Percentiles rank a stretch among this genome's conserved stretches.
Evolutionary conservation across 1,140 invertebrate genomes (phyloP).

Genomic region (Ladona fulva): DNA sequence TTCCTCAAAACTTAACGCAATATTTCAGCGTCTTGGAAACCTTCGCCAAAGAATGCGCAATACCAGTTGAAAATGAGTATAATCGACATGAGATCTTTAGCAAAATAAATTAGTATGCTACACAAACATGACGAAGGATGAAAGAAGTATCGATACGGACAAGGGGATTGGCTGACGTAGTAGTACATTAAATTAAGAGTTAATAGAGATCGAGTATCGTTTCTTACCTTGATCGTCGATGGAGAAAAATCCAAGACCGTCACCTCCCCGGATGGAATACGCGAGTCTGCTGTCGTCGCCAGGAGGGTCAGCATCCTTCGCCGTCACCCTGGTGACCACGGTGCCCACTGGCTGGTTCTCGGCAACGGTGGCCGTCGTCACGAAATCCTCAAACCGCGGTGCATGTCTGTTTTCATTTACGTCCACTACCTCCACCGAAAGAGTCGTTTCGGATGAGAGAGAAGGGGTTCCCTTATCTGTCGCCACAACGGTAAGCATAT

Average conservation of each 20-base stretch:
- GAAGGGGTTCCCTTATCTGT: constrained; percentile 61
- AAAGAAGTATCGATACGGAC: too few species aligned
- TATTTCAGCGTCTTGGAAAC: too few species aligned
- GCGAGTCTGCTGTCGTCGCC: constrained; percentile 67
- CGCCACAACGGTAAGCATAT: constrained; percentile 75
- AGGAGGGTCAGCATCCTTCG: constrained; percentile 66
- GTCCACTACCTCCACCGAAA: constrained; percentile 77
- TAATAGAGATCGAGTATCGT: too few species aligned
- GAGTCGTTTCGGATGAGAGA: constrained; percentile 60
- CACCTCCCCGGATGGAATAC: constrained; percentile 81
- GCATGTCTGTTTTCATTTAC: constrained; percentile 84
- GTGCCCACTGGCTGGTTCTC: constrained; percentile 69
- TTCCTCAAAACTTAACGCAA: too few species aligned
- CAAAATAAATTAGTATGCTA: too few species aligned
- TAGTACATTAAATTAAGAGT: too few species aligned
- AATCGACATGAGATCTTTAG: too few species aligned
- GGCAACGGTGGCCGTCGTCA: constrained; percentile 55
- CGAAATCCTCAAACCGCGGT: constrained; percentile 76
- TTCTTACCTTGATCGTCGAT: constrained; percentile 78
- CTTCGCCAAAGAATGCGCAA: too few species aligned
- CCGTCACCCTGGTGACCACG: constrained; percentile 64
- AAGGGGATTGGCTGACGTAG: too few species aligned
- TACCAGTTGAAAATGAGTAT: too few species aligned
- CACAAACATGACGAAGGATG: too few species aligned
- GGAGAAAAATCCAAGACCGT: constrained; percentile 82